These are phyloP conservation scores for Thereva nobilitata DNA, from an alignment of 2,888 invertebrate species.

Conservation along the genomic window DNA sequence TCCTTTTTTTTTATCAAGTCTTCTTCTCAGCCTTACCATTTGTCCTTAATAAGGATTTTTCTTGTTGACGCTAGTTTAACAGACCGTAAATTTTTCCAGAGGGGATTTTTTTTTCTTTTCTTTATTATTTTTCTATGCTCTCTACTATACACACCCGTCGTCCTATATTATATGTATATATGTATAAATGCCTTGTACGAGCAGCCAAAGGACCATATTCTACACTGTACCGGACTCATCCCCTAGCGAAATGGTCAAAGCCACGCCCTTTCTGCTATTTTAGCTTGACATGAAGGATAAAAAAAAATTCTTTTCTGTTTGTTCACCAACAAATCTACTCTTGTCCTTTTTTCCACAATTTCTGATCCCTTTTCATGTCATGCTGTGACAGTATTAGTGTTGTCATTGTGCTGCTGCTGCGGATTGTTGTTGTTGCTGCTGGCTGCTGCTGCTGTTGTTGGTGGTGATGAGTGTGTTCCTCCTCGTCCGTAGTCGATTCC, in stretches of 20 bases:
- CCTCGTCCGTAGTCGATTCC: slow-evolving; percentile 2
- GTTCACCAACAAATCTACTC: slow-evolving; percentile 33
- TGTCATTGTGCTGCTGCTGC: slow-evolving; percentile 1
- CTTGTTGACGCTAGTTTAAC: slow-evolving; percentile 47
- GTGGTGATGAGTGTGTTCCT: no score
- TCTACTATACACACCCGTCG: slow-evolving; percentile 12
- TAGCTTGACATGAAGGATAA: slow-evolving; percentile 18
- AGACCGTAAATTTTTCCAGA: slow-evolving; percentile 49
- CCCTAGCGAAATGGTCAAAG: slow-evolving; percentile 45
- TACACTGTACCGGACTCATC: no score
- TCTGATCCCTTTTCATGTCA: slow-evolving; percentile 31
- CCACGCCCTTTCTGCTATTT: slow-evolving; percentile 51
- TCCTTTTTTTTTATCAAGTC: slow-evolving; percentile 22
- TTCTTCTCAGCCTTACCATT: slow-evolving; percentile 34
- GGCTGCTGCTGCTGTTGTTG: no score
- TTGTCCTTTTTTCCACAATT: slow-evolving; percentile 36
- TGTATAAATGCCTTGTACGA: no score
- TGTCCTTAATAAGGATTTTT: slow-evolving; percentile 47
- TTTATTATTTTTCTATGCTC: neutral
- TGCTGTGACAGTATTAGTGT: slow-evolving; percentile 18
- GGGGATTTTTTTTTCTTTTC: slow-evolving; percentile 25
- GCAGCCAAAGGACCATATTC: no score
- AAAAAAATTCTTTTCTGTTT: slow-evolving; percentile 22
- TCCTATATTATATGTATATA: neutral
- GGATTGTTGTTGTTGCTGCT: neutral